Evolutionary conservation across 2,888 invertebrate species (phyloP), one percentile per base, ranked within the genome.

Genomic region (Acanthacorydalis orientalis): DNA sequence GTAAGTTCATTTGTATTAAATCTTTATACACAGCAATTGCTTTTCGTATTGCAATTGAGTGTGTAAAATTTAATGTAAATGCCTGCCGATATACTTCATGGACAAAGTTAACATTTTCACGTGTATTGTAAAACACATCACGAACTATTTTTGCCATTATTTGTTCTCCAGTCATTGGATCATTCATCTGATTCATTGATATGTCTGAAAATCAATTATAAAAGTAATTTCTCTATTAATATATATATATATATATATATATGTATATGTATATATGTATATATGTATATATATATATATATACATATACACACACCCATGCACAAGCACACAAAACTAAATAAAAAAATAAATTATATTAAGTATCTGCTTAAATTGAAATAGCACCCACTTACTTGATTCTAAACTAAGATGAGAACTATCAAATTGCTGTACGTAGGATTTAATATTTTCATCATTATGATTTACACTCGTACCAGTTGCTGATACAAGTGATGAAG

Each of bases 11-110:
- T 60, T 89, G 89, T 68, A 96, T 92, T 84, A 96, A 88, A 65
- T 96, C 93, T 63, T 90, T 87, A 63, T 96, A 96, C 4, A 93
- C 84, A 40, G 84, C 80, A 55, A 96, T 89, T 39, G 92, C 89
- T 57, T 87, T 81, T 43, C 90, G 72, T 51, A 90, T 84, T 6
- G 93, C 89, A 51, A 83, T 80, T 11, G 90, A 85, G 64, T 92
- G 89, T 2, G 79, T 75, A 64, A 93, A 92, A 53, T 89, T 87
- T 57, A 95, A 69, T 43, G 93, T 71, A 68, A 95, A 89, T 33
- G 92, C 91, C 68, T 95, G 92, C 31, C 95, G 77, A 62, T 92
- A 86, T 49, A 95, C 77, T 68, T 96, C 96, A 59, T 95, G 88
- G 31, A 95, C 80, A 61, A 96, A 88, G 69, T 96, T 91, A 7